Conservation (phyloP, 2,888 invertebrate genomes). For the Athrips mouffetella region DNA sequence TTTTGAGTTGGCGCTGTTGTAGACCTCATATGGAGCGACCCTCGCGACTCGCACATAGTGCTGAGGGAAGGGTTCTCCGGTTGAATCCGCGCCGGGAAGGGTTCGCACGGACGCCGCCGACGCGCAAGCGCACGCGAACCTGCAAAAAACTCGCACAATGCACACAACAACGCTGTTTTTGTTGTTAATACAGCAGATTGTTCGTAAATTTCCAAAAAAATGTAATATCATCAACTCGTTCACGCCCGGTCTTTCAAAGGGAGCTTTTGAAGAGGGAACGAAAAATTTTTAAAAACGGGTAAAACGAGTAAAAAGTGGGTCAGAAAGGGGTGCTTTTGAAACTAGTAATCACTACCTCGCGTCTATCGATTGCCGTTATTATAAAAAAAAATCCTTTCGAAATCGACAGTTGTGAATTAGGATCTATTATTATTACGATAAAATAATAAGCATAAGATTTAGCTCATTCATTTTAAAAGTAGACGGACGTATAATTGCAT, state of each 20-base stretch:
- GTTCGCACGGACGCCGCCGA: constrained; percentile 73
- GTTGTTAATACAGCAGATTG: constrained; percentile 76
- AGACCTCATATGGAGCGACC: constrained; percentile 44
- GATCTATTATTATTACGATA: constrained; percentile 52
- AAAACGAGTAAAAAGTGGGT: constrained; percentile 77
- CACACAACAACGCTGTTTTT: constrained; percentile 71
- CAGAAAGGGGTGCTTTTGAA: constrained; percentile 77
- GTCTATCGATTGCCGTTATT: constrained; percentile 77
- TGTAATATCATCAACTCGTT: constrained; percentile 79
- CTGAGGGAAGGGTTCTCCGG: constrained; percentile 63
- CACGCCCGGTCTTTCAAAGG: constrained; percentile 77
- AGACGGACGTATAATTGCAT: constrained; percentile 36
- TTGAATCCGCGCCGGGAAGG: constrained; percentile 64
- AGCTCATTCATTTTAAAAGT: constrained; percentile 37
- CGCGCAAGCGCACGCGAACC: constrained; percentile 77
- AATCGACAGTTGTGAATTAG: constrained; percentile 64
- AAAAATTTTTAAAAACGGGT: constrained; percentile 73
- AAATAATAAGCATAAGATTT: constrained; percentile 48
- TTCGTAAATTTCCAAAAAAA: constrained; percentile 74
- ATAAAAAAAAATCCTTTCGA: constrained; percentile 58
- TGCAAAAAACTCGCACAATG: constrained; percentile 71
- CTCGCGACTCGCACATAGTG: constrained; percentile 49
- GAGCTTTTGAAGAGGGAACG: constrained; percentile 69
- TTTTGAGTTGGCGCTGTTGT: constrained; percentile 30
- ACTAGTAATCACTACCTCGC: constrained; percentile 74